These are phyloP conservation scores for Drosophila tani DNA, from an alignment of 1,140 invertebrate species.

Conservation along the genomic window DNA sequence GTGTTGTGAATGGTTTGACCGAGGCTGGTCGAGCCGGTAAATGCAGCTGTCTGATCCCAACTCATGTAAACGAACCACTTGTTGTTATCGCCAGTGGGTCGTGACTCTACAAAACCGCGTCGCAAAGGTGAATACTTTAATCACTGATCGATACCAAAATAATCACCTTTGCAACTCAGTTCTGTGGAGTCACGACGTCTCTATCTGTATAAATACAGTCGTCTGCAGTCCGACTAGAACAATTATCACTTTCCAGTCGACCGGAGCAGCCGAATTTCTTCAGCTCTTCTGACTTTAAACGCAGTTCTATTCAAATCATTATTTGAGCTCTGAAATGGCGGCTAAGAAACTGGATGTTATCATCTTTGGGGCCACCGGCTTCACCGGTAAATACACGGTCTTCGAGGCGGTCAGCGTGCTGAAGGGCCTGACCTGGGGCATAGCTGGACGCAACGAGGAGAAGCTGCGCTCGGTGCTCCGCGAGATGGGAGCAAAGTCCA, in stretches of 20 bases:
- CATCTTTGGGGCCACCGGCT: slow-evolving; percentile 94
- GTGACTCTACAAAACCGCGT: too few species aligned
- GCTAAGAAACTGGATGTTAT: slow-evolving; percentile 88
- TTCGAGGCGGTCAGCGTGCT: slow-evolving; percentile 87
- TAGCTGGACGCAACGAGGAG: slow-evolving; percentile 83
- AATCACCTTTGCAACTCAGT: slow-evolving; percentile 7
- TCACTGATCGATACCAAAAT: not conserved
- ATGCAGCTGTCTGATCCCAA: not conserved
- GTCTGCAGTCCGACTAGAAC: slow-evolving; percentile 19
- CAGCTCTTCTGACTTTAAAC: slow-evolving; percentile 9
- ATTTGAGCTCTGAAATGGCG: slow-evolving; percentile 54
- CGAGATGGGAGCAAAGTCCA: slow-evolving; percentile 86
- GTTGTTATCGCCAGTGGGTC: slow-evolving; percentile 21
- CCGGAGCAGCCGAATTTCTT: slow-evolving; percentile 8
- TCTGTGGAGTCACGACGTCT: slow-evolving; percentile 23
- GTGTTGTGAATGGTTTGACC: too few species aligned
- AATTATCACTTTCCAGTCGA: slow-evolving; percentile 25
- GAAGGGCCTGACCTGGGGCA: slow-evolving; percentile 84
- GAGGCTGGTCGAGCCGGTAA: too few species aligned
- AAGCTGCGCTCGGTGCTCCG: slow-evolving; percentile 91
- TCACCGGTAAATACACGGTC: slow-evolving; percentile 92
- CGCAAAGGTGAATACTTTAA: too few species aligned
- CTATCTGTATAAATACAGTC: slow-evolving; percentile 42
- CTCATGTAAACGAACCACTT: slow-evolving; percentile 23
- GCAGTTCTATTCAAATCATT: slow-evolving; percentile 2